Evolutionary conservation across 2,113 vertebrate genomes (phyloP), one percentile per base, ranked within the genome.

Genomic region (Dendrocopos noguchii): DNA sequence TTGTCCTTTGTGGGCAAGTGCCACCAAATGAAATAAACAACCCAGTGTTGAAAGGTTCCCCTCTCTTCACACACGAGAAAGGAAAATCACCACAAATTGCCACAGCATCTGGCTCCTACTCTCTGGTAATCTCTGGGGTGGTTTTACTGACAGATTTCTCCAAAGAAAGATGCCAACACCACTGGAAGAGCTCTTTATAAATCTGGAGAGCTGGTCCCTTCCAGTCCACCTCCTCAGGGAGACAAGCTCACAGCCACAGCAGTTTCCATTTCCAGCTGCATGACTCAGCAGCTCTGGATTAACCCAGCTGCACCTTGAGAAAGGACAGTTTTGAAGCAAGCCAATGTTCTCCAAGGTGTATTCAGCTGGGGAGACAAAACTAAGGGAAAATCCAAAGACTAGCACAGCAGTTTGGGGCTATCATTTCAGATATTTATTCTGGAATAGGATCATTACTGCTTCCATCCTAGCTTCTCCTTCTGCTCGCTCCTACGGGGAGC

Each of bases 401-500:
- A 0, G 53, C 55, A 75, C 70, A 81, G 70, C 50, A 57, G 42
- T 21, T 86, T 90, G 84, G 72, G 50, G 47, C 27, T 74, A 46
- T 33, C 1, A 0, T 90, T 94, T 94, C 67, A 85, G 65, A 88
- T 78, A 83, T 78, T 94, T 96, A 61, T 90, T 10, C 70, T 61
- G 53, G 68, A 78, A 88, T 65, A 36, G 1, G 0, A 68, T 63
- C 0, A 0, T 94, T 95, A 75, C 80, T 4, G 1, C 53, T 86
- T 79, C 66, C 85, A 94, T 78, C 50, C 28, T 29, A 34, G 15
- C 70, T 96, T 77, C 84, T 94, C 94, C 95, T 95, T 91, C 91
- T 96, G 93, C 95, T 96, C 44, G 0, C 68, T 68, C 19, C 89
- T 65, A 75, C 11, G 2, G 84, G 64, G 87, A 96, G 13, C 42